Conservation (phyloP, 2,113 vertebrate species). For the Ctenodactylus gundi region DNA sequence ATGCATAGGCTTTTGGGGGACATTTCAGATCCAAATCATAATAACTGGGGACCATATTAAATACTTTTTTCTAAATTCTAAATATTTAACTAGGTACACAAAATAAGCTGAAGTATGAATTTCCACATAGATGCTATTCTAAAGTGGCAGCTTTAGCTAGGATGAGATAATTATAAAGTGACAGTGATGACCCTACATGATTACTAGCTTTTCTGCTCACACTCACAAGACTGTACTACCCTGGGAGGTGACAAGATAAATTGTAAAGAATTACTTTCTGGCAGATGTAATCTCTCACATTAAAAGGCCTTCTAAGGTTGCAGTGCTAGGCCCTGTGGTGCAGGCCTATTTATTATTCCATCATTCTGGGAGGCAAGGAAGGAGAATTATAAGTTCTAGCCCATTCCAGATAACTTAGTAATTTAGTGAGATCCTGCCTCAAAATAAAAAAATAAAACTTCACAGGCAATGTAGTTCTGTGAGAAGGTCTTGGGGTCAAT, state of each 20-base stretch:
- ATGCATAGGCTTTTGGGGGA: too few species aligned
- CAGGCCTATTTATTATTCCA: too few species aligned
- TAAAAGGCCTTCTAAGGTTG: not conserved
- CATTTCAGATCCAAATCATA: too few species aligned
- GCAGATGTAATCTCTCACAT: not conserved
- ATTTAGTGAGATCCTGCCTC: too few species aligned
- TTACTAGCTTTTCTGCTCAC: not conserved
- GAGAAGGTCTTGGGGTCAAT: too few species aligned
- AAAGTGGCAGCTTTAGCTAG: not conserved
- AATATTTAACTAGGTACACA: not conserved
- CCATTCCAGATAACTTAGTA: too few species aligned
- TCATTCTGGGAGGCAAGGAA: too few species aligned
- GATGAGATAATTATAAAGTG: not conserved
- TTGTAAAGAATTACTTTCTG: not conserved
- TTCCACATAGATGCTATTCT: not conserved
- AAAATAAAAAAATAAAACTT: too few species aligned
- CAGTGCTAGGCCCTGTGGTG: too few species aligned
- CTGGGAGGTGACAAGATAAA: not conserved
- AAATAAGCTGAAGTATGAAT: not conserved
- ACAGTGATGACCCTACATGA: not conserved
- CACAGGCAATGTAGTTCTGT: too few species aligned
- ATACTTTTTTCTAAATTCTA: not conserved
- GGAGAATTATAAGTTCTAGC: too few species aligned
- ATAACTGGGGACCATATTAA: not conserved
- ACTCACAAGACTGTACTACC: not conserved